Evolutionary conservation across 1,140 invertebrate genomes (phyloP).

Genomic region (Onthophagus taurus): DNA sequence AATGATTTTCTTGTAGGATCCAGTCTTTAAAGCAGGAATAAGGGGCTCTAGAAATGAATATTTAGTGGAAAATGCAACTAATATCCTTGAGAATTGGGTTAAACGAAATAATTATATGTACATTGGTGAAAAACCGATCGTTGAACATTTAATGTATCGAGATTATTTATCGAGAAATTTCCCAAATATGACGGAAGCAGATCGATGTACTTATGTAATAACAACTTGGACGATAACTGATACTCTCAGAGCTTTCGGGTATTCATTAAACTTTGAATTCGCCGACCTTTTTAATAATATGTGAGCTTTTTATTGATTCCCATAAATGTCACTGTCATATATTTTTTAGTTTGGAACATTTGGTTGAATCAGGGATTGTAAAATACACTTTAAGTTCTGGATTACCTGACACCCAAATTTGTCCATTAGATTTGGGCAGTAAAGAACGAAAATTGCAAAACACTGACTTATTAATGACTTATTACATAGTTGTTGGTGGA

Average conservation of each 20-base stretch:
- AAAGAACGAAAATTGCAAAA: conserved; percentile 64
- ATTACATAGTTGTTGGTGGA: conserved; percentile 54
- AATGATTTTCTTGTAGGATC: not conserved
- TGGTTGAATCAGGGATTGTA: conserved; percentile 62
- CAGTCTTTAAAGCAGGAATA: conserved; percentile 4
- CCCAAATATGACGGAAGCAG: conserved; percentile 38
- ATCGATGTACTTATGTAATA: conserved; percentile 59
- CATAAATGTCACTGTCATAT: not conserved
- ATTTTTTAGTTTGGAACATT: conserved; percentile 45
- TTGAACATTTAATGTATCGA: conserved; percentile 52
- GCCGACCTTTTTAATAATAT: conserved; percentile 44
- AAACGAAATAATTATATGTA: conserved; percentile 47
- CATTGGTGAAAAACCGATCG: conserved; percentile 50
- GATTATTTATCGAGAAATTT: conserved; percentile 43
- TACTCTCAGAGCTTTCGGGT: conserved; percentile 56
- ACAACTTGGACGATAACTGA: conserved; percentile 52
- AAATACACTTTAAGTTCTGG: conserved; percentile 47
- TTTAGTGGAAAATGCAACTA: conserved; percentile 15
- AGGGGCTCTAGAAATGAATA: conserved; percentile 4
- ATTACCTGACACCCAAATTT: conserved; percentile 60
- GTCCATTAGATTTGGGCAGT: conserved; percentile 62
- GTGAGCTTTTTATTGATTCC: conserved; percentile 4
- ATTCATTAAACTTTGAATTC: conserved; percentile 47
- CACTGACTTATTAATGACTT: conserved; percentile 56
- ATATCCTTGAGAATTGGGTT: conserved; percentile 29